Evolutionary conservation across 2,888 invertebrate species (phyloP), one percentile per base, ranked within the genome.

Genomic region (Mesopsocus fuscifrons): DNA sequence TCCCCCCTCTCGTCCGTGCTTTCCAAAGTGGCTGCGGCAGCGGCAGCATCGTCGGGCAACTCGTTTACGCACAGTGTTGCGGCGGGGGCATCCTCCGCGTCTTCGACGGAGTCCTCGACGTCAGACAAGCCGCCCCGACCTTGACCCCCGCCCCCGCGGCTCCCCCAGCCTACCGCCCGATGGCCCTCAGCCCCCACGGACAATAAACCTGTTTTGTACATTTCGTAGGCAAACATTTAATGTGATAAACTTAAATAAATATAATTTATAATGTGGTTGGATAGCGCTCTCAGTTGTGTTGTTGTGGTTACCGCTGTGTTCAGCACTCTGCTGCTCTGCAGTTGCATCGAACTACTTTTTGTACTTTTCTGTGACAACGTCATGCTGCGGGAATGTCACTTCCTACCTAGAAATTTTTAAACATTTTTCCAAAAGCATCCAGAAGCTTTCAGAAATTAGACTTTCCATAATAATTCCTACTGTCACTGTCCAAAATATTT

Each of bases 71-170:
- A 45, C 38, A 44, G 44, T 44, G 49, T 48, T 8, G 45, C 49
- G 13, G 46, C 49, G 22, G 60, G 61, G 31, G 61, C 62, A 9
- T 57, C 64, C 2, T 63, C 68, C n/a, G 61, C 65, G 4, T 63
- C 68, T 17, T 64, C 69, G n/a, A 63, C 64, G 2, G 62, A 62
- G 3, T 67, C 68, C 16, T 62, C 66, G 44, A 63, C 64, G 32
- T 61, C 67, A 9, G 53, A 51, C 17, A 54, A 56, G 42, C 52
- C 54, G 11, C 57, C 59, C 44, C 50, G 33, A 15, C 34, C 43
- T 34, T 43, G 43, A 43, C 43, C 43, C 21, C 23, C 34, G 34
- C 35, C 43, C 8, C n/a, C n/a, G n/a, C n/a, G n/a, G n/a, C n/a
- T n/a, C n/a, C n/a, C 43, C n/a, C 43, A 34, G 23, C 35, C 43